Percentiles rank a stretch among this genome's conserved stretches.
phyloP scores from a whole-genome alignment of 2,888 invertebrate species.

The Thymelicus acteon region DNA sequence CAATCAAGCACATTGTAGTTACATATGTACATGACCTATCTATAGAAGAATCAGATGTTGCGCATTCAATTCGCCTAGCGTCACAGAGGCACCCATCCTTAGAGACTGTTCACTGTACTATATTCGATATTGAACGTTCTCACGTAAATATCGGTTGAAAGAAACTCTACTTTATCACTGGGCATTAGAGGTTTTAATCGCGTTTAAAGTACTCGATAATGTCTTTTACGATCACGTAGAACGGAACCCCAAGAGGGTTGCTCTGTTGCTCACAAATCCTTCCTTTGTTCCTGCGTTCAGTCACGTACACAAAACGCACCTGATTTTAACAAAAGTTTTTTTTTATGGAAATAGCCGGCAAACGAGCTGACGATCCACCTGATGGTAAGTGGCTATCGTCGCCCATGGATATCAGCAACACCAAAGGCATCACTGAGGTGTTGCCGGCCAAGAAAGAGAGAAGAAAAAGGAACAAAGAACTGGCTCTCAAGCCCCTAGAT shows the following conservation, averaged over 20 bases:
- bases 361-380: too few relatives aligned
- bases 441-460: too few relatives aligned
- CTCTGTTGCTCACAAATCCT: slow-evolving; percentile 58
- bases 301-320: slow-evolving; percentile 45
- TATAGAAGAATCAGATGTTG: slow-evolving; percentile 17
- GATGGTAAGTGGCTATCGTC: too few relatives aligned
- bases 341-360: too few relatives aligned
- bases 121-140: slow-evolving; percentile 22
- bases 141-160: neutral
- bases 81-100: neutral
- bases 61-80: slow-evolving; percentile 10
- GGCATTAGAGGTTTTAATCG: slow-evolving; percentile 8
- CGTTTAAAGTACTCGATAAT: slow-evolving; percentile 19
- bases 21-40: slow-evolving; percentile 16
- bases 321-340: slow-evolving; percentile 27
- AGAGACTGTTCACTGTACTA: neutral
- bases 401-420: too few relatives aligned
- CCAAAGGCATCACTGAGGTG: too few relatives aligned
- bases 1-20: neutral
- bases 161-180: neutral
- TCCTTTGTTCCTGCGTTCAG: slow-evolving; percentile 41
- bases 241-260: slow-evolving; percentile 57
- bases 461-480: too few relatives aligned
- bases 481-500: too few relatives aligned
- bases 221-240: slow-evolving; percentile 18